These are phyloP conservation scores for Nipponia nippon DNA, from an alignment of 2,113 vertebrate genomes.

Conservation along the genomic window DNA sequence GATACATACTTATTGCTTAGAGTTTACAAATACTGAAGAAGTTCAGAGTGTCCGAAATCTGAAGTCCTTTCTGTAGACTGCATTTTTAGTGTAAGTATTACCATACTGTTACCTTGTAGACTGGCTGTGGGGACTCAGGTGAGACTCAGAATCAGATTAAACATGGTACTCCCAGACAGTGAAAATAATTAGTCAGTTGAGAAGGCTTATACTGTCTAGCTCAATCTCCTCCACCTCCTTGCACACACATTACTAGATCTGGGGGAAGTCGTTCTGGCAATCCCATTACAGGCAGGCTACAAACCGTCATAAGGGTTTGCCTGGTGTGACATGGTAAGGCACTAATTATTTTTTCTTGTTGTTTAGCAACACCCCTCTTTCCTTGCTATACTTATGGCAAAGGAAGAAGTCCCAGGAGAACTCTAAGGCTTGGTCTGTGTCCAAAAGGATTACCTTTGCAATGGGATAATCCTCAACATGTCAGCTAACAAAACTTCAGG, in stretches of 20 bases:
- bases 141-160: neutral
- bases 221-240: neutral
- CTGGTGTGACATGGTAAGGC: fast-evolving
- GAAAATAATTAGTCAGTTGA: neutral
- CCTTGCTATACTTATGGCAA: neutral
- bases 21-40: neutral
- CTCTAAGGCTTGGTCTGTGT: neutral
- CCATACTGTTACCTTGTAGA: neutral
- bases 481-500: neutral
- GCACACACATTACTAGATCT: neutral
- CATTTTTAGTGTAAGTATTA: neutral
- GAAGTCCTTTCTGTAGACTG: neutral
- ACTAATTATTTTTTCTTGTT: neutral
- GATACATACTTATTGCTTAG: neutral
- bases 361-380: neutral
- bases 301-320: fast-evolving
- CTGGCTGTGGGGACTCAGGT: neutral
- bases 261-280: neutral
- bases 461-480: neutral
- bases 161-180: neutral
- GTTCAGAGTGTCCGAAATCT: neutral
- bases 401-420: neutral
- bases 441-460: neutral
- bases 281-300: neutral
- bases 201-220: neutral